Conservation (phyloP, 2,797 vertebrate genomes). For the Enoplosus armatus region DNA sequence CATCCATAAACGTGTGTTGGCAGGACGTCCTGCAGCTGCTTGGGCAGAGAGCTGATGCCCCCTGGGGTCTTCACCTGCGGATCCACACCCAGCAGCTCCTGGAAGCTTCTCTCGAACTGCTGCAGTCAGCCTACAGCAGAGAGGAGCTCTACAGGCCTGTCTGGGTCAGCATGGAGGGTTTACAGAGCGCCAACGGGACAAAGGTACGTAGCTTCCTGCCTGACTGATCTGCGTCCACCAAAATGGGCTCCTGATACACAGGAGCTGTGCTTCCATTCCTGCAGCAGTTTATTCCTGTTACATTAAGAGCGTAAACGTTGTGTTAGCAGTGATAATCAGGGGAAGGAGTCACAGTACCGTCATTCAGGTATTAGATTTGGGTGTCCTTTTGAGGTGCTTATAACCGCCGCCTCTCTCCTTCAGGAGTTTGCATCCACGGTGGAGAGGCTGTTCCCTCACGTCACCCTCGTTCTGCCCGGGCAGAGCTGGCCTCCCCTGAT, state of each 20-base stretch:
- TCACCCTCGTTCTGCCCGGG: slow-evolving; percentile 82
- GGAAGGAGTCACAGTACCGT: background rate
- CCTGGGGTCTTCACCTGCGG: slow-evolving; percentile 83
- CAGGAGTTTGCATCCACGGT: slow-evolving; percentile 80
- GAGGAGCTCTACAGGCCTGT: slow-evolving; percentile 79
- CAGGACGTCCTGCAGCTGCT: slow-evolving; percentile 78
- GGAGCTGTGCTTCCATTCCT: background rate
- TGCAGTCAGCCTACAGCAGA: slow-evolving; percentile 68
- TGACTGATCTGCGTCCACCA: background rate
- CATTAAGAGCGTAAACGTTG: background rate
- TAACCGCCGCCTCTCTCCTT: background rate
- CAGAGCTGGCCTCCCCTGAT: slow-evolving; percentile 26
- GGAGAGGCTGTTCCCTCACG: slow-evolving; percentile 82
- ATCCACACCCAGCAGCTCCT: slow-evolving; percentile 77
- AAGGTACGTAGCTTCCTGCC: slow-evolving; percentile 24
- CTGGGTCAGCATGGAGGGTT: slow-evolving; percentile 84
- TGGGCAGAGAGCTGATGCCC: slow-evolving; percentile 20
- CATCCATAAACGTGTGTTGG: slow-evolving; percentile 20
- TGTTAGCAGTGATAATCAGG: background rate
- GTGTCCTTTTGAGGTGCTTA: background rate
- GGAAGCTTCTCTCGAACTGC: slow-evolving; percentile 74
- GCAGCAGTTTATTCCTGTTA: no score
- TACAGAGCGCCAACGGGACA: slow-evolving; percentile 61
- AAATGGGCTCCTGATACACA: background rate
- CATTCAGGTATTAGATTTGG: background rate